Evolutionary conservation across 2,113 vertebrate species (phyloP), one percentile per base, ranked within the genome.

Genomic region (Carassius carassius): DNA sequence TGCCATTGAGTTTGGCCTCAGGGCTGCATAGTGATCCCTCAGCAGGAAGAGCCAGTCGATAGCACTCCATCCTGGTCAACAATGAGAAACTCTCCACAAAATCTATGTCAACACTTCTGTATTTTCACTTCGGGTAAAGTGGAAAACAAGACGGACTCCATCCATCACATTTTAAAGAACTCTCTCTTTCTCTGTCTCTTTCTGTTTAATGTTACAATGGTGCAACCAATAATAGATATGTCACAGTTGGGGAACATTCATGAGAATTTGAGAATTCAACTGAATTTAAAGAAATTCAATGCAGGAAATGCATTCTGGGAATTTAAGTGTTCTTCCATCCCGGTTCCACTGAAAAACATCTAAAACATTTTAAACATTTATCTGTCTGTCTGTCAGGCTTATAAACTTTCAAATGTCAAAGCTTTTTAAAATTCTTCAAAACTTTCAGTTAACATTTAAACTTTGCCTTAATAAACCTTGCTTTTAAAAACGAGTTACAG

Each of bases 1-100:
- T 90, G 94, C 92, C 94, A 94, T 92, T 92, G 87, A 92, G 91
- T 94, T 94, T 94, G 91, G 94, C 93, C 91, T 90, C 56, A 86
- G 92, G 90, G 91, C 87, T 89, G 67, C 91, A 91, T 92, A 92
- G 91, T 91, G 91, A 90, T 92, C 93, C 91, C 91, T 69, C 83
- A 90, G 90, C 92, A 91, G 90, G 91, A 92, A 92, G 90, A 88
- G 88, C 91, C 91, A 92, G 93, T 94, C 94, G 88, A 95, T 94
- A 93, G 83, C 54, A 90, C 86, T 91, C 91, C 90, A 92, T 93
- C 89, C 92, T 92, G 93, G 93, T 93, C 92, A 95, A 92, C 92
- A 94, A 91, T 92, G 90, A 93, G 91, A 90, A 93, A 94, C 84
- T 82, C 78, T 87, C 56, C 78, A 81, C 84, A 87, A 86, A 85